Base-by-base conservation (phyloP, 2,797 vertebrate species). In the Myoxocephalus aenaeus region DNA sequence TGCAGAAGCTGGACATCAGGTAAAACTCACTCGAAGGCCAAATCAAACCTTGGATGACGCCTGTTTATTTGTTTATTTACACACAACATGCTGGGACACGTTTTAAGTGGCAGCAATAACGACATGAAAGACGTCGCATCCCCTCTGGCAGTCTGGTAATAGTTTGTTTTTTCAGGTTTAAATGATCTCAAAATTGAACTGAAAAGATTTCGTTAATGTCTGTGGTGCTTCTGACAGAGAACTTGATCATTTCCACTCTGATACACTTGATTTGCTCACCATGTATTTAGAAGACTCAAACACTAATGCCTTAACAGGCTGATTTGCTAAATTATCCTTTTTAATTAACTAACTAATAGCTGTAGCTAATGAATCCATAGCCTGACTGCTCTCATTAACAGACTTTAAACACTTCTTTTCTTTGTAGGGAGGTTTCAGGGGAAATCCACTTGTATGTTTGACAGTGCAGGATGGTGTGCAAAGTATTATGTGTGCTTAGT, bases 321-420 rank as follows among this genome's bases (percentile, higher is more conserved):
- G 44, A 72, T 80, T 75, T 65, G 44, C 44, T 68, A 38, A 78
- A 80, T 75, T 71, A 78, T 72, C 57, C 67, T 82, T 86, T 79
- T 70, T 68, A 76, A 86, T 82, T 65, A 77, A 61, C 51, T 42
- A 5, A 63, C 73, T 77, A 83, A 83, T 76, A 73, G 75, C 70
- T 57, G 32, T 20, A 17, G 44, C 73, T 71, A 74, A 84, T 84
- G 79, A 64, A 77, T 62, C 69, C 54, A 36, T 7, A n/a, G 66
- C 42, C 27, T 1, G 4, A 29, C 74, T 59, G 54, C 63, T 44
- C 65, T 65, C 46, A 68, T 72, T 65, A 50, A 73, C 32, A 53
- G 22, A 51, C 57, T 51, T 40, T n/a, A 75, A 54, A 32, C 38
- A 59, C 40, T 32, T 57, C 1, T 65, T 56, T 34, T 54, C n/a